phyloP scores from a whole-genome alignment of 2,113 vertebrate genomes.

The Chiloscyllium plagiosum region DNA sequence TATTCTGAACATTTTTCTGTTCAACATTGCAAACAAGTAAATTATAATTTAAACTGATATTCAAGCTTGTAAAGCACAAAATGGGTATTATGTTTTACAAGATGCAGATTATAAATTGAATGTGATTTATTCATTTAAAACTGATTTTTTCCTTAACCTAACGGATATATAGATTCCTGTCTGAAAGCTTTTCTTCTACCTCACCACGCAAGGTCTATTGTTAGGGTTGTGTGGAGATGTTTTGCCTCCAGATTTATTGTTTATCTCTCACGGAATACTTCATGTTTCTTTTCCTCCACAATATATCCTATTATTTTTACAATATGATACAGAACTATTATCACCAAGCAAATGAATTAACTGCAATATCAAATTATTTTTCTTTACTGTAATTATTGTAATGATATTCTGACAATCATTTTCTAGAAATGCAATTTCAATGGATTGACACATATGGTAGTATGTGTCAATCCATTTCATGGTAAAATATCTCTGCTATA shows the following conservation, averaged over 20 bases:
- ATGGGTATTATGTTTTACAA: neutral
- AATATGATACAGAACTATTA: neutral
- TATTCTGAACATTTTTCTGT: neutral
- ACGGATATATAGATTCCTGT: neutral
- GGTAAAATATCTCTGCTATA: neutral
- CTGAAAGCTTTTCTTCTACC: neutral
- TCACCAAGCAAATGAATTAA: neutral
- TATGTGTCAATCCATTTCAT: too few relatives aligned
- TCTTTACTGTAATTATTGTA: neutral
- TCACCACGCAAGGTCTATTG: neutral
- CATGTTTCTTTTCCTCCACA: neutral
- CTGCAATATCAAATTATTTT: constrained; percentile 24
- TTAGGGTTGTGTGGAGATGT: neutral
- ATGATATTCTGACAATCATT: neutral
- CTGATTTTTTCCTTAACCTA: neutral
- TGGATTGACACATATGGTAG: neutral
- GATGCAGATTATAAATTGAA: neutral
- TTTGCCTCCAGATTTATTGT: neutral
- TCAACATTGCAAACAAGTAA: neutral
- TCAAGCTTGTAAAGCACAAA: neutral
- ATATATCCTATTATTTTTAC: neutral
- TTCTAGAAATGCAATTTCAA: neutral
- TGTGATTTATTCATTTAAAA: neutral
- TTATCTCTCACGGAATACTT: neutral
- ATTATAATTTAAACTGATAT: neutral